Evolutionary conservation across 2,113 vertebrate species (phyloP).

Genomic region (Nettapus auritus): DNA sequence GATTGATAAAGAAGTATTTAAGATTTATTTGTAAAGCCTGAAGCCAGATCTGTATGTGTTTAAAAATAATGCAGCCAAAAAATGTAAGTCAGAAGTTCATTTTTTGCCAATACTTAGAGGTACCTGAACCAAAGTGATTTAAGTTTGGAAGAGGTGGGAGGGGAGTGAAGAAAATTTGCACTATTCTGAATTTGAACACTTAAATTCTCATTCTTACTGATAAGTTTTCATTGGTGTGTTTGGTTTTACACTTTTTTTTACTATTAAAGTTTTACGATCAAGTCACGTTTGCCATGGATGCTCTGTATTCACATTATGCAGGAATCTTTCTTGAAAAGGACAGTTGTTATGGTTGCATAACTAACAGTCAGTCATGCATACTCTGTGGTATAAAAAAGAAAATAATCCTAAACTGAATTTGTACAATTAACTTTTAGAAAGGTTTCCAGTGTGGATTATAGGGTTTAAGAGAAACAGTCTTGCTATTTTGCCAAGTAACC

Average conservation of each 20-base stretch:
- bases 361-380: conserved; percentile 43
- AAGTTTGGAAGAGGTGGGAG: conserved; percentile 60
- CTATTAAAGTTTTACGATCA: conserved; percentile 83
- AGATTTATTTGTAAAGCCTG: conserved; percentile 63
- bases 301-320: conserved; percentile 5
- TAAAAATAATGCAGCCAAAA: conserved; percentile 76
- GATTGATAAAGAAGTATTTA: conserved; percentile 59
- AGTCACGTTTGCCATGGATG: not conserved
- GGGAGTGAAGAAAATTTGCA: conserved; percentile 66
- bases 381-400: not conserved
- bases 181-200: conserved; percentile 68
- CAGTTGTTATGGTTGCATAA: conserved; percentile 20
- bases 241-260: conserved; percentile 79
- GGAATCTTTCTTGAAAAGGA: not conserved
- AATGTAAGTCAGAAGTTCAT: conserved; percentile 59
- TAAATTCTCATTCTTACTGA: conserved; percentile 63
- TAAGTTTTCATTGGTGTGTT: conserved; percentile 73
- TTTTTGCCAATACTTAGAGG: conserved; percentile 77
- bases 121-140: conserved; percentile 78
- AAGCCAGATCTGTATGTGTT: conserved; percentile 68
- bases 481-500: not conserved
- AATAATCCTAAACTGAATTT: not conserved
- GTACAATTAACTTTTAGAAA: not conserved
- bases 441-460: not conserved
- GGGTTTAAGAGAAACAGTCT: not conserved